Evolutionary conservation across 2,888 invertebrate species (phyloP).

Genomic region (Lutraria lutraria): DNA sequence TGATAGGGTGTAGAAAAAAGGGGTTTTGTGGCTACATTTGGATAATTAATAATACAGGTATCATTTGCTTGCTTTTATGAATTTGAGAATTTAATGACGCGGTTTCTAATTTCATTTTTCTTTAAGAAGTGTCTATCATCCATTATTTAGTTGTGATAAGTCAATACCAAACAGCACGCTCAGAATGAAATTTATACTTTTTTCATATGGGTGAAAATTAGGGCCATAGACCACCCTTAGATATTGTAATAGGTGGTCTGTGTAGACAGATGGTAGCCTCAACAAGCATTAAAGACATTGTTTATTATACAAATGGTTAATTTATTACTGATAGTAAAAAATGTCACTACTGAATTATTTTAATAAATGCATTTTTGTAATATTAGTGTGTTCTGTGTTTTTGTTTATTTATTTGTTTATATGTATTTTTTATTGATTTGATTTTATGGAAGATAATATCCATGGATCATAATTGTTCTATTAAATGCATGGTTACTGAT

Average conservation of each 20-base stretch:
- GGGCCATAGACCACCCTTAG: background rate
- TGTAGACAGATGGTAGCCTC: background rate
- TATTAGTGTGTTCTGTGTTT: no score
- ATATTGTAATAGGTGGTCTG: background rate
- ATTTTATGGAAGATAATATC: no score
- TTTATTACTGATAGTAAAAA: no score
- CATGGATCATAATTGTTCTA: no score
- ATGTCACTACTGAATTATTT: no score
- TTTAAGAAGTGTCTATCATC: background rate
- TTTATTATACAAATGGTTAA: background rate
- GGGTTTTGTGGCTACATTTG: constrained; percentile 6
- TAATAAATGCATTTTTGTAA: no score
- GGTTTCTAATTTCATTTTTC: background rate
- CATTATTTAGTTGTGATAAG: background rate
- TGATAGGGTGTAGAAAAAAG: constrained; percentile 4
- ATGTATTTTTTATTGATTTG: no score
- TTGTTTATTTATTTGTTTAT: no score
- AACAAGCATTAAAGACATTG: background rate
- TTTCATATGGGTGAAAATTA: background rate
- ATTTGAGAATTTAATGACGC: constrained; percentile 12
- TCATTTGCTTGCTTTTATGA: background rate
- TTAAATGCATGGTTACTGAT: no score
- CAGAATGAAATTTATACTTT: background rate
- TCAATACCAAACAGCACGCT: background rate
- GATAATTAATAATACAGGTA: constrained; percentile 18